Base-by-base conservation (phyloP, 2,888 invertebrate genomes). In the Eilema depressum region DNA sequence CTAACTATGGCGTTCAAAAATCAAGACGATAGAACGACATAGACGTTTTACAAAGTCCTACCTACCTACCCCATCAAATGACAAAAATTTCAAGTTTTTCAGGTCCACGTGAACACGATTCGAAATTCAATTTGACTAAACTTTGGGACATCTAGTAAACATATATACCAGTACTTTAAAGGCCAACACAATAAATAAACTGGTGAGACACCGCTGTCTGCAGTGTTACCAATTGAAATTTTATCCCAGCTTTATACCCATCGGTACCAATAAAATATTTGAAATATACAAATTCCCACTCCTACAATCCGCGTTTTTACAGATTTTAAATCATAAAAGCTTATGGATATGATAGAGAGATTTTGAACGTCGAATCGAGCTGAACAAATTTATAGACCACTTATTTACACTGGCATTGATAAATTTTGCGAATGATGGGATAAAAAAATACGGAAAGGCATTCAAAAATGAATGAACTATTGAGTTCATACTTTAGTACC, bases 191-290 rank as follows among this genome's bases (percentile, higher is more conserved):
- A 94, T 94, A 95, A 95, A 95, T 94, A 95, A 91, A 93, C 89
- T 89, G 85, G 77, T 84, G 90, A 88, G 91, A 93, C 92, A 91
- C 88, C 85, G 86, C 93, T 94, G 94, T 93, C 95, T 92, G 89
- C 90, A 85, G 88, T 85, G 83, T 86, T 90, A 92, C 91, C 94
- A 94, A 95, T 95, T 93, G 94, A 93, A 95, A 93, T 94, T 93
- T 91, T 90, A 94, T 95, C 93, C 93, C 88, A 83, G 93, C 89
- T 95, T 95, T 94, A 95, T 91, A 86, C 79, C 86, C 89, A 90
- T 89, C 85, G 87, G 83, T 83, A 82, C 88, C 93, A 91, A 93
- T 94, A 94, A 95, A 93, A 88, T 91, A 80, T 87, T 87, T 91
- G 89, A 93, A 92, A 92, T 93, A 93, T 92, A 92, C 91, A 89